phyloP scores from a whole-genome alignment of 2,888 invertebrate genomes.

The Luperina nickerlii region DNA sequence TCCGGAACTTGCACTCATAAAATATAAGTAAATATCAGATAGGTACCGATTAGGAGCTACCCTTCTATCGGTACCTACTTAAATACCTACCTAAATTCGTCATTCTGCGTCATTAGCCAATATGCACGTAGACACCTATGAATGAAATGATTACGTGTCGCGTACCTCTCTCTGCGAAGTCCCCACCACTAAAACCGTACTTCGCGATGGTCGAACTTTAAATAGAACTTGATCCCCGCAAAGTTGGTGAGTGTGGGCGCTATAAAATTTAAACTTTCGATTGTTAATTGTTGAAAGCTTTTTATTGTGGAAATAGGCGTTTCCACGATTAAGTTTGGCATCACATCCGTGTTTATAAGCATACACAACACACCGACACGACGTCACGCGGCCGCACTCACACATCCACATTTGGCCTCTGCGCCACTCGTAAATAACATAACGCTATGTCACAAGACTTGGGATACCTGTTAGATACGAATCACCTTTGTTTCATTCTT shows the following conservation, averaged over 20 bases:
- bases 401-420: conserved; percentile 82
- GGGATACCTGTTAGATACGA: conserved; percentile 67
- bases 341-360: conserved; percentile 84
- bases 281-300: conserved; percentile 42
- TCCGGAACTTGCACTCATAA: conserved; percentile 39
- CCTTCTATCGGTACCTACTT: not conserved
- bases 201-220: conserved; percentile 85
- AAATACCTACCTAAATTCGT: conserved; percentile 18
- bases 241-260: conserved; percentile 65
- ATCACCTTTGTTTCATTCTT: conserved; percentile 57
- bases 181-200: conserved; percentile 78
- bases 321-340: conserved; percentile 70
- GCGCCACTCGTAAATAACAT: conserved; percentile 77
- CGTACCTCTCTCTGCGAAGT: conserved; percentile 58
- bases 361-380: conserved; percentile 81
- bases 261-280: conserved; percentile 50
- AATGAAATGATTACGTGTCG: conserved; percentile 73
- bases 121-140: conserved; percentile 63
- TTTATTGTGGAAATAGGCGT: conserved; percentile 69
- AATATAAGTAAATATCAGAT: conserved; percentile 1
- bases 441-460: conserved; percentile 71
- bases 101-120: conserved; percentile 34
- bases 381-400: conserved; percentile 82
- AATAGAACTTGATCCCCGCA: conserved; percentile 83
- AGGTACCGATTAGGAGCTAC: conserved; percentile 11